Percentiles rank a stretch among this genome's conserved stretches.
Evolutionary conservation across 2,113 vertebrate genomes (phyloP).

Genomic region (Paradisaea rubra): DNA sequence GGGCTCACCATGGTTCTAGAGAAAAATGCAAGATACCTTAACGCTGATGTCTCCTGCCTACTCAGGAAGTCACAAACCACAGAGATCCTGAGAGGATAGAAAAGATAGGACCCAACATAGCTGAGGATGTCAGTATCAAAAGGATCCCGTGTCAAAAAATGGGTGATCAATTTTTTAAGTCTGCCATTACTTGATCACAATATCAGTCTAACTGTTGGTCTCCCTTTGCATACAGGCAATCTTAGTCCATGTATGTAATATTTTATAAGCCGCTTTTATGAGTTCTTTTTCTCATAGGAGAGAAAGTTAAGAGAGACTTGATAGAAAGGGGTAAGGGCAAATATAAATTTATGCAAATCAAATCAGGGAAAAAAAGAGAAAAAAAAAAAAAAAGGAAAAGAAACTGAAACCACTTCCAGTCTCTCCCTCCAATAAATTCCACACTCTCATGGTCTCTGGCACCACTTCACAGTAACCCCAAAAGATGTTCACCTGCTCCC

Average conservation of each 20-base stretch:
- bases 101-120: neutral
- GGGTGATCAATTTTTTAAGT: neutral
- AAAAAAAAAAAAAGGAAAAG: neutral
- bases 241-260: neutral
- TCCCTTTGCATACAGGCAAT: neutral
- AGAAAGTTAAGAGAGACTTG: neutral
- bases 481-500: slow-evolving; percentile 35
- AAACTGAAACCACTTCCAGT: slow-evolving; percentile 34
- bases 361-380: neutral
- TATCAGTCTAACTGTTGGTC: neutral
- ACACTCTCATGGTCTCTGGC: neutral
- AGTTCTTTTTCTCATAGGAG: neutral
- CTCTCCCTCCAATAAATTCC: neutral
- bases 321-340: neutral
- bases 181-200: neutral
- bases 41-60: neutral
- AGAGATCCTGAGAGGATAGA: neutral
- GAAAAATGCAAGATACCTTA: neutral
- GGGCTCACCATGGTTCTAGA: neutral
- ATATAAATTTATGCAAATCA: slow-evolving; percentile 10
- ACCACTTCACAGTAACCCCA: slow-evolving; percentile 27
- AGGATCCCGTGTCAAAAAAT: neutral
- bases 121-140: neutral
- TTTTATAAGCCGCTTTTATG: neutral
- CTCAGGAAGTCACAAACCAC: neutral